These are phyloP conservation scores for Palythoa heliodiscus DNA, from an alignment of 92 coral and sea anemone species.

Conservation along the genomic window DNA sequence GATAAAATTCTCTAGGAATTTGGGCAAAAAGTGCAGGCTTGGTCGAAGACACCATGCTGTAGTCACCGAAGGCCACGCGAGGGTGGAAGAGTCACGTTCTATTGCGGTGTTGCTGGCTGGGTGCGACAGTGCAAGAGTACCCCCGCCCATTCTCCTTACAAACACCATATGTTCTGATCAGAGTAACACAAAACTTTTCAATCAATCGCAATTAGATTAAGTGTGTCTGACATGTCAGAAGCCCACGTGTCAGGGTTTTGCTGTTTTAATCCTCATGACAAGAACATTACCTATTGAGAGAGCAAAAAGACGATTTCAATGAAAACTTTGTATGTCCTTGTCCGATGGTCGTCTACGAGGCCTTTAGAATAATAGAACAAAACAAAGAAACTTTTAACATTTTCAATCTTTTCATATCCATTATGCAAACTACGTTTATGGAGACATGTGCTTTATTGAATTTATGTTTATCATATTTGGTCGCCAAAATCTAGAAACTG, in stretches of 20 bases:
- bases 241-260: conserved; percentile 63
- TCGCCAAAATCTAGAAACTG: conserved; percentile 15
- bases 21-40: not conserved
- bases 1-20: not conserved
- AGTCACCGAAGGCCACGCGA: not conserved
- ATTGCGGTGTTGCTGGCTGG: not conserved
- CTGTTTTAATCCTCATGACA: conserved; percentile 58
- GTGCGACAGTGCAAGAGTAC: conserved; percentile 2
- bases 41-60: not conserved
- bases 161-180: conserved; percentile 59
- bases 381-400: conserved; percentile 70
- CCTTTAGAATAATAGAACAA: conserved; percentile 60
- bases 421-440: conserved; percentile 87
- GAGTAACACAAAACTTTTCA: conserved; percentile 59
- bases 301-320: conserved; percentile 59
- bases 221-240: conserved; percentile 72
- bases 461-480: conserved; percentile 60
- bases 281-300: conserved; percentile 60
- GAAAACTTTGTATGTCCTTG: conserved; percentile 62
- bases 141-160: conserved; percentile 51
- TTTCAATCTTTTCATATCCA: conserved; percentile 75
- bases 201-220: conserved; percentile 65
- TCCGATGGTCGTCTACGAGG: conserved; percentile 58
- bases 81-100: not conserved
- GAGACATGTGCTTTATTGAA: conserved; percentile 83